phyloP scores from a whole-genome alignment of 2,113 vertebrate genomes.

The Phalacrocorax brasilianus region DNA sequence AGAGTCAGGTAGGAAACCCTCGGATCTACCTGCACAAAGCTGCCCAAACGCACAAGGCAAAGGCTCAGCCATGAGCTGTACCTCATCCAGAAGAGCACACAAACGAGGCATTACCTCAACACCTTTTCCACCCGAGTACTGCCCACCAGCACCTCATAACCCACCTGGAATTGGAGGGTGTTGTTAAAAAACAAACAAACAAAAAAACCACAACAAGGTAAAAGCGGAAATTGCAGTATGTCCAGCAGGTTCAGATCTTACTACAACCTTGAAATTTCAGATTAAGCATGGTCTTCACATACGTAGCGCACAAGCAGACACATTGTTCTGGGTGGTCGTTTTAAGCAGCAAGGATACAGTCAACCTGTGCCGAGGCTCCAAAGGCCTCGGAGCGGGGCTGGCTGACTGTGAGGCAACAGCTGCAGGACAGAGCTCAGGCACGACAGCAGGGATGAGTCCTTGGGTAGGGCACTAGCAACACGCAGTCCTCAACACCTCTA shows the following conservation, averaged over 20 bases:
- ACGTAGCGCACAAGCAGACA: accelerated
- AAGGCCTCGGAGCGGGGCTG: accelerated
- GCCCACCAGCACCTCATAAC: background rate
- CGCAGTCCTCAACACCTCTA: background rate
- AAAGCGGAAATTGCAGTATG: too few relatives aligned
- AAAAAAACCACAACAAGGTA: too few relatives aligned
- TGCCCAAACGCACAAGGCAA: accelerated
- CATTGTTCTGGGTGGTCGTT: accelerated
- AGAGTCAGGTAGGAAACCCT: background rate
- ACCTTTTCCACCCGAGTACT: background rate
- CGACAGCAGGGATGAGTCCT: background rate
- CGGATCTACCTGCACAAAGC: accelerated
- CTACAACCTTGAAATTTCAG: background rate
- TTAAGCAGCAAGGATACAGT: background rate
- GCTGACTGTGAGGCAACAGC: background rate
- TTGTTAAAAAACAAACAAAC: accelerated
- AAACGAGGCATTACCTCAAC: background rate
- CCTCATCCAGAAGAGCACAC: background rate
- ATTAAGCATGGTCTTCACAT: accelerated
- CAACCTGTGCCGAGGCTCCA: background rate
- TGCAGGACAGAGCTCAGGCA: background rate
- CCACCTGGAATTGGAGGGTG: background rate
- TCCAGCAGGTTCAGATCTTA: background rate
- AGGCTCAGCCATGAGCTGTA: background rate
- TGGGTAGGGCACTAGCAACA: background rate